Evolutionary conservation across 1,140 invertebrate genomes (phyloP).

Genomic region (Drosophila funebris): DNA sequence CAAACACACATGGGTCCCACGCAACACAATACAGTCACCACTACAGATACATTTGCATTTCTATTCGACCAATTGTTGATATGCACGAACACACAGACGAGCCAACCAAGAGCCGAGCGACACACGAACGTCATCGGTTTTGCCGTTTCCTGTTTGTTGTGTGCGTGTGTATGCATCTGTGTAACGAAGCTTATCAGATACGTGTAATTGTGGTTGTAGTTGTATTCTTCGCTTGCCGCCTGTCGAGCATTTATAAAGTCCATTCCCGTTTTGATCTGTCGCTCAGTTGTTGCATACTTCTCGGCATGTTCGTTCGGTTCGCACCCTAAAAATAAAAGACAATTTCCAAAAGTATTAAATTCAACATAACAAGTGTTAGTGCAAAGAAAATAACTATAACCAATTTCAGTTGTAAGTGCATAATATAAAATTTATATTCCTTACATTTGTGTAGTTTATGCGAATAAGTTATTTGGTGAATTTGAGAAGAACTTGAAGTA

Average conservation of each 20-base stretch:
- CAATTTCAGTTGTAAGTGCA: background rate
- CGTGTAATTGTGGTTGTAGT: constrained; percentile 8
- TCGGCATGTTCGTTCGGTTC: constrained; percentile 62
- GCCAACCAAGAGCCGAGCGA: constrained; percentile 18
- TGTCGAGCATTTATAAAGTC: constrained; percentile 63
- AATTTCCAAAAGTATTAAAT: background rate
- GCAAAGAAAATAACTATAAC: background rate
- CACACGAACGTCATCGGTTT: constrained; percentile 48
- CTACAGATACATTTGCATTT: constrained; percentile 37
- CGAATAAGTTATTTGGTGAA: background rate
- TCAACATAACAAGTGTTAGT: background rate
- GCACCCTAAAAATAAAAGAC: constrained; percentile 7
- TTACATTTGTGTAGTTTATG: no score
- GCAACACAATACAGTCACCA: constrained; percentile 12
- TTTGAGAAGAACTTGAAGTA: background rate
- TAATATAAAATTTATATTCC: background rate
- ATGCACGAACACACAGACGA: constrained; percentile 57
- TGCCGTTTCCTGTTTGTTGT: constrained; percentile 34
- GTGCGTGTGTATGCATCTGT: constrained; percentile 19
- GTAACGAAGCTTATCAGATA: constrained; percentile 24
- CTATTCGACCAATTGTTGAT: constrained; percentile 81
- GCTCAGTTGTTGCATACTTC: constrained; percentile 78
- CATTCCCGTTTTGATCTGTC: constrained; percentile 70
- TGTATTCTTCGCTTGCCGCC: constrained; percentile 31
- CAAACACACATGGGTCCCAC: background rate